These are phyloP conservation scores for Gephyroberyx darwinii DNA, from an alignment of 2,797 vertebrate species.

Conservation along the genomic window DNA sequence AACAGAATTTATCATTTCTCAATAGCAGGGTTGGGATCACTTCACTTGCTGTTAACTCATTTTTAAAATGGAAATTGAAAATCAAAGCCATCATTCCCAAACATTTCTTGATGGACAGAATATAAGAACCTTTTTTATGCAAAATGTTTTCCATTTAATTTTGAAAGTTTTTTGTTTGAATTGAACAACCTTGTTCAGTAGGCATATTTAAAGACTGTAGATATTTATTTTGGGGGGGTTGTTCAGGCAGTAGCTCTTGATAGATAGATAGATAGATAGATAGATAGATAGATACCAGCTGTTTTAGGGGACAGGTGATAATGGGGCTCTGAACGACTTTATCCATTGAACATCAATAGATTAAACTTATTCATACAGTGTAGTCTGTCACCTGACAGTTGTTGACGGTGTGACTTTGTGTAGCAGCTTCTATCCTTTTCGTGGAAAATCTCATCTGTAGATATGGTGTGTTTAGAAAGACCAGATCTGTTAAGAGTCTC, in stretches of 20 bases:
- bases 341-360: background rate
- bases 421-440: background rate
- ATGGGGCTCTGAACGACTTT: background rate
- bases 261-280: no score
- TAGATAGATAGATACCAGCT: background rate
- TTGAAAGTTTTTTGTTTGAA: no score
- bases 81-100: no score
- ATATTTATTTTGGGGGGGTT: no score
- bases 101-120: no score
- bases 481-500: background rate
- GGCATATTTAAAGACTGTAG: no score
- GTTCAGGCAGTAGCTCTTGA: background rate
- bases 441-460: background rate
- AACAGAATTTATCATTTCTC: background rate
- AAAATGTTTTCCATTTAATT: no score
- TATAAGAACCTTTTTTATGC: no score
- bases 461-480: background rate
- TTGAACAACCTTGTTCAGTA: no score
- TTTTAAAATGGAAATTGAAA: no score
- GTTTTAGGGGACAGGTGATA: background rate
- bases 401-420: background rate
- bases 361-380: background rate
- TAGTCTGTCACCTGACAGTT: constrained; percentile 4
- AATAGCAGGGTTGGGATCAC: background rate
- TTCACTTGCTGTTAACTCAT: background rate